Evolutionary conservation across 2,113 vertebrate species (phyloP).

Genomic region (Callorhinus ursinus): DNA sequence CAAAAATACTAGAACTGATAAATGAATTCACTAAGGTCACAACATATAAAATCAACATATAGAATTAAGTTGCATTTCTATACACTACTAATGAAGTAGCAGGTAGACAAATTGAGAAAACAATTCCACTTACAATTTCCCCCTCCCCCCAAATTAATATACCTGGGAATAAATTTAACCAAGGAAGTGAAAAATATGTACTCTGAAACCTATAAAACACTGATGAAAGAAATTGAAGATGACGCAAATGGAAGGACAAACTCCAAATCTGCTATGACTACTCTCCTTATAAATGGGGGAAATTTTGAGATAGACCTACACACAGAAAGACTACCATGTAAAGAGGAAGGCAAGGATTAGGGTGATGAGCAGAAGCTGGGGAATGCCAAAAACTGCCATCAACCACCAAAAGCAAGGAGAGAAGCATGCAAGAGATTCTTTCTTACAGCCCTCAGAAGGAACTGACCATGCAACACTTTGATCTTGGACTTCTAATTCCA

Average conservation of each 20-base stretch:
- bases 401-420: not conserved
- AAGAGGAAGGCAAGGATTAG: not conserved
- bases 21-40: not conserved
- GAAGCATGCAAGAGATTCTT: fast-evolving
- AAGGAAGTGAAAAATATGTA: not conserved
- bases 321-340: not conserved
- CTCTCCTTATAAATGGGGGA: not conserved
- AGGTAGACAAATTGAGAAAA: not conserved
- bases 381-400: not conserved
- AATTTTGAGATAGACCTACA: not conserved
- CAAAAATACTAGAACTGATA: not conserved
- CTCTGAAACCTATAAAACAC: not conserved
- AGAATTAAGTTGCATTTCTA: not conserved
- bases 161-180: not conserved
- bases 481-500: not conserved
- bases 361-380: not conserved
- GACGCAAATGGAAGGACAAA: not conserved
- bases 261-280: not conserved
- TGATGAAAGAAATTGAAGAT: not conserved
- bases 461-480: not conserved
- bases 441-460: not conserved
- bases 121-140: not conserved
- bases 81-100: not conserved
- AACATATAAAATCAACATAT: not conserved
- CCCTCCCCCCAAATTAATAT: not conserved